Conservation (phyloP, 2,797 vertebrate genomes). For the Acanthurus lineatus region DNA sequence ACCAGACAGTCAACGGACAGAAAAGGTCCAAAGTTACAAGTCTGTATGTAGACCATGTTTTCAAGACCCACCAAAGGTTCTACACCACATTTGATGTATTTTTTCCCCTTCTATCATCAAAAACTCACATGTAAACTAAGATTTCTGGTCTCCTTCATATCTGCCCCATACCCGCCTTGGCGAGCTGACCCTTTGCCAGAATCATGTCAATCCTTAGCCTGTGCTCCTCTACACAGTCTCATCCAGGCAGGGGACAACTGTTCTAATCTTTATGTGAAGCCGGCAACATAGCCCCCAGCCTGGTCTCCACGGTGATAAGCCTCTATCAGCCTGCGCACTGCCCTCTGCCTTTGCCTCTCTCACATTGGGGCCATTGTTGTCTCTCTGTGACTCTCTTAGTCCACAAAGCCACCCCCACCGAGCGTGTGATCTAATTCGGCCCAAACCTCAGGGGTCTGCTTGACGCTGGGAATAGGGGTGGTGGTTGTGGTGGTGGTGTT, state of each 20-base stretch:
- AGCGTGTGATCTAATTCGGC: conserved; percentile 83
- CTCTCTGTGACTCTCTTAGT: conserved; percentile 73
- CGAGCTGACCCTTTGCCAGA: conserved; percentile 50
- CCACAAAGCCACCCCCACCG: conserved; percentile 80
- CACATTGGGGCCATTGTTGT: conserved; percentile 82
- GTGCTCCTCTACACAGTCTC: conserved; percentile 45
- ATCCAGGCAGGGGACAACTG: conserved; percentile 55
- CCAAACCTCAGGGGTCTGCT: conserved; percentile 77
- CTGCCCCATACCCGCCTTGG: conserved; percentile 41
- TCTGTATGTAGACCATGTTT: neutral
- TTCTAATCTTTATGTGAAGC: conserved; percentile 74
- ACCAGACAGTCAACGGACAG: neutral
- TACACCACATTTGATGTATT: neutral
- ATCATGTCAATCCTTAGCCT: conserved; percentile 57
- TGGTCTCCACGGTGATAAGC: conserved; percentile 82
- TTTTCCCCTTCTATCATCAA: neutral
- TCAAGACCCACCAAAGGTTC: neutral
- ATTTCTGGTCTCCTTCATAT: conserved; percentile 20
- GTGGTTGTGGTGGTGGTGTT: conserved; percentile 28
- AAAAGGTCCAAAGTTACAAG: neutral
- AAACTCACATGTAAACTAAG: conserved; percentile 1
- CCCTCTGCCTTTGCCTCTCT: conserved; percentile 71
- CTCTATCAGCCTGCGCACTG: conserved; percentile 68
- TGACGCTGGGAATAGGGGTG: conserved; percentile 40
- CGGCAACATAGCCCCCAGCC: conserved; percentile 72